These are phyloP conservation scores for Galbula dea DNA, from an alignment of 2,113 vertebrate species.

Conservation along the genomic window DNA sequence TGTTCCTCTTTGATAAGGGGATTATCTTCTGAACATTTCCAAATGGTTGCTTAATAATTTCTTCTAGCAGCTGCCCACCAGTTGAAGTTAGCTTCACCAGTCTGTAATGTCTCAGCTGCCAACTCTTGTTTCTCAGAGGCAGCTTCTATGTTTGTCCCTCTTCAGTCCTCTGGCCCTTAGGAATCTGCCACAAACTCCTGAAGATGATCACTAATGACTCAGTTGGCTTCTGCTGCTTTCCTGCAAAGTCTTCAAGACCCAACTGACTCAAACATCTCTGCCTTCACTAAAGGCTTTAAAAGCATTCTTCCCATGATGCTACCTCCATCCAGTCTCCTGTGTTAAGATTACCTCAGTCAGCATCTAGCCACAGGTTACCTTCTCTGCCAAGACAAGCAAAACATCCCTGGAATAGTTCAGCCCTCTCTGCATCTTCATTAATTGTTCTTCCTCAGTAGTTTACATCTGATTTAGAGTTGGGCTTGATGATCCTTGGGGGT, in stretches of 20 bases:
- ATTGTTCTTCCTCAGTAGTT: not conserved
- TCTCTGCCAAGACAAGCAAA: not conserved
- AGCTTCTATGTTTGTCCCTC: constrained; percentile 39
- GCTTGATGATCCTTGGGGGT: not conserved
- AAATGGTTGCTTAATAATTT: constrained; percentile 14
- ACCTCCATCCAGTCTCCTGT: not conserved
- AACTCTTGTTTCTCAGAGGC: not conserved
- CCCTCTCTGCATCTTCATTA: not conserved
- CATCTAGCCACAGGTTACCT: not conserved
- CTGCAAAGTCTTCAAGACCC: not conserved
- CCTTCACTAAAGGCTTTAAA: not conserved
- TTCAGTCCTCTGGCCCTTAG: constrained; percentile 13
- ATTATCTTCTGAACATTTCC: not conserved
- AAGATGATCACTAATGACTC: constrained; percentile 47
- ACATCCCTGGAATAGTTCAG: not conserved
- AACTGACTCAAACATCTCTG: not conserved
- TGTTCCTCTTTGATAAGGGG: not conserved
- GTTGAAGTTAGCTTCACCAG: not conserved
- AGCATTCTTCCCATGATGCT: not conserved
- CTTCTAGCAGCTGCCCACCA: not conserved
- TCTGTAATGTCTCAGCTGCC: not conserved
- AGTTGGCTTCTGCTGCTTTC: constrained; percentile 17
- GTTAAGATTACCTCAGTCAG: not conserved
- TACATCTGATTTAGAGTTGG: not conserved
- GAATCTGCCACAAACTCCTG: constrained; percentile 27